These are phyloP conservation scores for Apis laboriosa DNA, from an alignment of 1,140 invertebrate genomes.

Conservation along the genomic window DNA sequence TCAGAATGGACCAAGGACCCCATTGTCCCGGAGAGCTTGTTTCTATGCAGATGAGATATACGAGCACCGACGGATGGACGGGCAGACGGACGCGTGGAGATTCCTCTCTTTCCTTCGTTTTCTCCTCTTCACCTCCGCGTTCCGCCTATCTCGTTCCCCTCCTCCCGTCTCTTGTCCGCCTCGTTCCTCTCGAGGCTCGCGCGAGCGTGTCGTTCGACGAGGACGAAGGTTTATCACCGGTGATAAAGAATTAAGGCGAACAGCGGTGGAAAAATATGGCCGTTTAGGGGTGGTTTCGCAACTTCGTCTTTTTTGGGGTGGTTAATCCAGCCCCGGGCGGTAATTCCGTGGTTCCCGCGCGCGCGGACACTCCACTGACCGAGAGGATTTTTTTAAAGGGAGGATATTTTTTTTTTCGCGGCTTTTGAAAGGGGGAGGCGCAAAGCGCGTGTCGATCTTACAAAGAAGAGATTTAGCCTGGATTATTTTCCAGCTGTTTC, in stretches of 20 bases:
- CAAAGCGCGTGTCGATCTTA: background rate
- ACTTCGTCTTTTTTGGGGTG: conserved; percentile 5
- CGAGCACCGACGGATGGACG: conserved; percentile 56
- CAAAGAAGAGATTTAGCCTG: background rate
- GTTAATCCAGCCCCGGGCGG: background rate
- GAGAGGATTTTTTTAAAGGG: background rate
- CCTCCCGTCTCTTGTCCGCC: background rate
- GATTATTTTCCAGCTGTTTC: background rate
- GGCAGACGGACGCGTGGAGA: conserved; percentile 36
- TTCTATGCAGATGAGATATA: conserved; percentile 79
- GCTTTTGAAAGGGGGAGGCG: background rate
- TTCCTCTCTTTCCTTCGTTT: conserved; percentile 52
- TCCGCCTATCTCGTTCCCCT: conserved; percentile 10
- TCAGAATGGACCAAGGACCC: conserved; percentile 77
- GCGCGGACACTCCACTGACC: background rate
- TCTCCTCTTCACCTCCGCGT: conserved; percentile 20
- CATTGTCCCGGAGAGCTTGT: conserved; percentile 78
- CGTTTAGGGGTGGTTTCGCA: conserved; percentile 33
- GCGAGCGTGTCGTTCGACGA: conserved; percentile 1
- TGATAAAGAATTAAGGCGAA: conserved; percentile 31
- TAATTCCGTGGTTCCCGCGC: conserved; percentile 1
- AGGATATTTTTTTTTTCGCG: background rate
- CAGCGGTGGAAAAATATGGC: conserved; percentile 16
- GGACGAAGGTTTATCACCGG: conserved; percentile 30
- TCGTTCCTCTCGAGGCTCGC: background rate